These are phyloP conservation scores for Cistogaster globosa DNA, from an alignment of 2,888 invertebrate species.

Conservation along the genomic window DNA sequence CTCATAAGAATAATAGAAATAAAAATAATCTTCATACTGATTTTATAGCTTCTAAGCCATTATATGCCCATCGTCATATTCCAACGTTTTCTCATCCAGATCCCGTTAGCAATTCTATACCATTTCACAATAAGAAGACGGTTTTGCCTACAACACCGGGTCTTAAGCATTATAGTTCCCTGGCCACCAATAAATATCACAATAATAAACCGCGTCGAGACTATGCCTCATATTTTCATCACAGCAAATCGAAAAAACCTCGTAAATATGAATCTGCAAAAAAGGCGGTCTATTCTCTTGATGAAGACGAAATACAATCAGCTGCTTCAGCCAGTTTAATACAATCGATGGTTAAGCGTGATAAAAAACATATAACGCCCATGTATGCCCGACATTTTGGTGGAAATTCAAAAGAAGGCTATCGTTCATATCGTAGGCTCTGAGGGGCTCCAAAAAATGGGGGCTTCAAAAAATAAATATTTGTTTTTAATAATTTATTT, in stretches of 20 bases:
- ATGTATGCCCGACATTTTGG: slow-evolving; percentile 79
- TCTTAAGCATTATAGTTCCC: slow-evolving; percentile 83
- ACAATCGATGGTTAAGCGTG: slow-evolving; percentile 80
- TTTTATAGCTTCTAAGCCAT: slow-evolving; percentile 60
- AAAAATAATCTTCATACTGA: slow-evolving; percentile 67
- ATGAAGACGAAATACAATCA: slow-evolving; percentile 75
- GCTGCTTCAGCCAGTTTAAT: slow-evolving; percentile 80
- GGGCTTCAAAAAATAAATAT: not conserved
- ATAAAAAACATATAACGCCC: slow-evolving; percentile 80
- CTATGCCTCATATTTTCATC: slow-evolving; percentile 80
- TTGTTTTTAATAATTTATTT: slow-evolving; percentile 55
- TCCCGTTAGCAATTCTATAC: slow-evolving; percentile 75
- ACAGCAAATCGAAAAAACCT: slow-evolving; percentile 77
- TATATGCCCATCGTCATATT: slow-evolving; percentile 62
- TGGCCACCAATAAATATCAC: slow-evolving; percentile 71
- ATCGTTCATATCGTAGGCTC: slow-evolving; percentile 68
- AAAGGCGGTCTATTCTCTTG: slow-evolving; percentile 73
- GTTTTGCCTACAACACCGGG: slow-evolving; percentile 82
- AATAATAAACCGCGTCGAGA: slow-evolving; percentile 76
- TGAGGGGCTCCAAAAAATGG: not conserved
- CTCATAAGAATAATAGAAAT: not conserved
- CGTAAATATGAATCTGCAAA: slow-evolving; percentile 71
- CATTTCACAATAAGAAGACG: slow-evolving; percentile 79
- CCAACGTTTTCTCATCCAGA: slow-evolving; percentile 75
- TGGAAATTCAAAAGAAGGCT: not conserved